These are phyloP conservation scores for Nephrocerus scutellatus DNA, from an alignment of 2,888 invertebrate genomes.

Conservation along the genomic window DNA sequence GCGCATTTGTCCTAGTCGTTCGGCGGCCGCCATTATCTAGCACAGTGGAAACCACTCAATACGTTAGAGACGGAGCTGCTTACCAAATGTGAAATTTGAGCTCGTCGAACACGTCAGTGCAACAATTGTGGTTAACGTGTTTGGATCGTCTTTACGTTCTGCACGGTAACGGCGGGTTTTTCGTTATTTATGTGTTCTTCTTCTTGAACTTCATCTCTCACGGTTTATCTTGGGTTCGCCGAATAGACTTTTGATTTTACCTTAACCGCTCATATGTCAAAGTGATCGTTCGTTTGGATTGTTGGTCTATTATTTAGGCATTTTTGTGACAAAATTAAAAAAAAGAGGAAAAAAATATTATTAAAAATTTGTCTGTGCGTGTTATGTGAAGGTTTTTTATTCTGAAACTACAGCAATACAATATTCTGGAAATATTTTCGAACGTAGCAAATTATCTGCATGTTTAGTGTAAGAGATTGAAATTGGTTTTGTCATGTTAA, in stretches of 20 bases:
- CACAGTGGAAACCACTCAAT: conserved; percentile 2
- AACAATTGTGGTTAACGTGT: conserved; percentile 44
- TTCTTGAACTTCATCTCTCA: too few species aligned
- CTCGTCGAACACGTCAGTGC: conserved; percentile 39
- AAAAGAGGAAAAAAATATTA: not conserved
- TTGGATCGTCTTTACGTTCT: too few species aligned
- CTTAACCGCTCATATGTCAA: too few species aligned
- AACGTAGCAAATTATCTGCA: conserved; percentile 18
- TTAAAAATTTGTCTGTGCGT: not conserved
- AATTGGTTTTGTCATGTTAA: conserved; percentile 53
- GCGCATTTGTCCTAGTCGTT: conserved; percentile 21
- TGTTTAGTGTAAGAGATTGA: conserved; percentile 17
- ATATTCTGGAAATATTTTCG: not conserved
- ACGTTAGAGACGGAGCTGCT: conserved; percentile 19
- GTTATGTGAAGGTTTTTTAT: not conserved
- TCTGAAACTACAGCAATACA: too few species aligned
- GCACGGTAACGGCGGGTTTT: too few species aligned
- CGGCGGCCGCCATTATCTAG: conserved; percentile 3
- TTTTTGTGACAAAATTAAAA: conserved; percentile 3
- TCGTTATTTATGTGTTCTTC: too few species aligned
- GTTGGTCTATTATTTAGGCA: not conserved
- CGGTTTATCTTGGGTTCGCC: conserved; percentile 22
- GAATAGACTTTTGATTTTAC: too few species aligned
- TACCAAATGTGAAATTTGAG: conserved; percentile 37
- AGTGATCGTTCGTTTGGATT: not conserved